Conservation (phyloP, 2,797 vertebrate genomes). For the Artibeus lituratus region DNA sequence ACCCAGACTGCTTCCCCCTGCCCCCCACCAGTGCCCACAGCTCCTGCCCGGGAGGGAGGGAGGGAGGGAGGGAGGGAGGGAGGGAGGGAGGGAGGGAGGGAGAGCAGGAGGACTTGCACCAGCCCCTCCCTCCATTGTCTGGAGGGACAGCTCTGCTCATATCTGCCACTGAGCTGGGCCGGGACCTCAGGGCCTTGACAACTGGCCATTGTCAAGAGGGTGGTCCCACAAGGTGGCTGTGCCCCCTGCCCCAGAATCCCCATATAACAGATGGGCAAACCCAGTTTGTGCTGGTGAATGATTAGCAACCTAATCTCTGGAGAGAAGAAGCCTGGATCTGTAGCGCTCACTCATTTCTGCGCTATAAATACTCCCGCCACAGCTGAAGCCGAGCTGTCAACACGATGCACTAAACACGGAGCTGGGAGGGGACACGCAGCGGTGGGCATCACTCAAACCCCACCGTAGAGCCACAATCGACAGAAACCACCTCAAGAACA, state of each 20-base stretch:
- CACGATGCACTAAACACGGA: background rate
- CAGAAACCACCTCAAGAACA: background rate
- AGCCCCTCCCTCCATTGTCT: background rate
- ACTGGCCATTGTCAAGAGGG: background rate
- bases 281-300: background rate
- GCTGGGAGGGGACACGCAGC: background rate
- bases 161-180: background rate
- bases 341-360: background rate
- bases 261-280: background rate
- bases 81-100: background rate
- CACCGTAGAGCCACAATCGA: rapidly evolving
- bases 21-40: no score
- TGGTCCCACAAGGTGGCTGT: background rate
- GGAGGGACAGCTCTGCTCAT: background rate
- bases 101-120: background rate
- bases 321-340: background rate
- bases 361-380: background rate
- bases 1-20: background rate
- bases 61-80: background rate
- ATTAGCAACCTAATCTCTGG: background rate
- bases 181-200: background rate
- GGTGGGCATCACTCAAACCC: background rate
- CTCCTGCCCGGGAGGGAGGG: background rate
- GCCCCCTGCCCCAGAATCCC: background rate
- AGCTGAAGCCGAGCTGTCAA: background rate